Evolutionary conservation across 2,888 invertebrate species (phyloP).

Genomic region (Polietes domitor): DNA sequence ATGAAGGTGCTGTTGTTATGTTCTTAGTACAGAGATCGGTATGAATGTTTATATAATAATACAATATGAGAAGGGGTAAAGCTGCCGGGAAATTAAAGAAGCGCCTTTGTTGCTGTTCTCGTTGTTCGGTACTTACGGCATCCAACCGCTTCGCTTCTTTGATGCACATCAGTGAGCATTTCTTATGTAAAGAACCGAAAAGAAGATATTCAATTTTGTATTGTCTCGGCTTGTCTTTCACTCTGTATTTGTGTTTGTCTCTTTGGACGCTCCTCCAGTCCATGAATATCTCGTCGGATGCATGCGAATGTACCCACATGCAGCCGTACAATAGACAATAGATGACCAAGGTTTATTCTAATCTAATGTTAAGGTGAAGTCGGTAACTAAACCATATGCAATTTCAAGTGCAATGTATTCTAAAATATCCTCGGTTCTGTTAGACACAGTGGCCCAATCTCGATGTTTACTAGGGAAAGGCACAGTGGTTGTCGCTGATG

Average conservation of each 20-base stretch:
- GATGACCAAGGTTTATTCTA: constrained; percentile 44
- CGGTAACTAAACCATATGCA: no score
- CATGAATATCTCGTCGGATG: background rate
- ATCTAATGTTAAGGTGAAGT: background rate
- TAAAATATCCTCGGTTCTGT: no score
- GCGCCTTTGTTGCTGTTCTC: no score
- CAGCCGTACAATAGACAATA: background rate
- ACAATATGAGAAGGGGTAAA: constrained; percentile 20
- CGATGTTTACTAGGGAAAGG: no score
- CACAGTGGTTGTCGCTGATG: no score
- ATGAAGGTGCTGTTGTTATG: no score
- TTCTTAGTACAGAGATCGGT: background rate
- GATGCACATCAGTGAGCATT: constrained; percentile 60
- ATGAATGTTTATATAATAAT: constrained; percentile 47
- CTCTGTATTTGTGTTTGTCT: constrained; percentile 1
- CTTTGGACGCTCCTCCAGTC: background rate
- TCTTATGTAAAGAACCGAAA: constrained; percentile 26
- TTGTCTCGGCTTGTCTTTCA: constrained; percentile 22
- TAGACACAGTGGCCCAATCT: no score
- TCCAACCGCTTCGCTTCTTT: constrained; percentile 44
- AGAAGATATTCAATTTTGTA: constrained; percentile 38
- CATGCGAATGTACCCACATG: background rate
- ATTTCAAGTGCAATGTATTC: no score
- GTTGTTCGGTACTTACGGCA: no score
- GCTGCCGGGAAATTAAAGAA: constrained; percentile 10